Evolutionary conservation across 2,888 invertebrate genomes (phyloP).

Genomic region (Mycalesis mineus): DNA sequence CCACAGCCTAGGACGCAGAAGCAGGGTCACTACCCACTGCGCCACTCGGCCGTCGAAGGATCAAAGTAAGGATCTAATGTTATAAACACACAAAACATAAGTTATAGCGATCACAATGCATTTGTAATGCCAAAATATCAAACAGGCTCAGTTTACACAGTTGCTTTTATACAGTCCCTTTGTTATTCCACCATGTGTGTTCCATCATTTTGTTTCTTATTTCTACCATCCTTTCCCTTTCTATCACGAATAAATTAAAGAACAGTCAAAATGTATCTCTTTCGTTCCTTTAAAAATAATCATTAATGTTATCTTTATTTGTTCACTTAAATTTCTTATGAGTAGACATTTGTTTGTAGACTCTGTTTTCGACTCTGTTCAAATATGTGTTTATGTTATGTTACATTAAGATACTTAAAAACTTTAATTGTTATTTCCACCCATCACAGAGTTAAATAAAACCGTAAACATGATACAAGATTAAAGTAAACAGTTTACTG

Average conservation of each 20-base stretch:
- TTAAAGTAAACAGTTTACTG: no score
- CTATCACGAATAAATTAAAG: conserved; percentile 36
- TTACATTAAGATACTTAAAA: background rate
- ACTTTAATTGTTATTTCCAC: no score
- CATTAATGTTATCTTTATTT: background rate
- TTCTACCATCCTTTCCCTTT: conserved; percentile 29
- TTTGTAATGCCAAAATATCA: conserved; percentile 15
- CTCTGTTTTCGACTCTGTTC: background rate
- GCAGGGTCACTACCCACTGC: no score
- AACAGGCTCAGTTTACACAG: conserved; percentile 47
- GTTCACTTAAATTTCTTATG: background rate
- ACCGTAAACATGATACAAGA: no score
- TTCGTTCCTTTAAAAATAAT: background rate
- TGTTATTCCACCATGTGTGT: conserved; percentile 49
- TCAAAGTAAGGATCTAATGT: no score
- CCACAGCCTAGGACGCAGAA: no score
- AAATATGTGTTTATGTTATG: background rate
- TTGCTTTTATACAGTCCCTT: conserved; percentile 42
- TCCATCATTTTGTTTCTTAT: conserved; percentile 33
- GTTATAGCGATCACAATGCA: conserved; percentile 4
- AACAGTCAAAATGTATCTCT: background rate
- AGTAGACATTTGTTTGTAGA: background rate
- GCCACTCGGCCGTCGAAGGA: no score
- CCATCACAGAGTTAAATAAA: no score
- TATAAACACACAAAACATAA: conserved; percentile 1